Base-by-base conservation (phyloP, 2,888 invertebrate species). In the Dryocosmus kuriphilus region DNA sequence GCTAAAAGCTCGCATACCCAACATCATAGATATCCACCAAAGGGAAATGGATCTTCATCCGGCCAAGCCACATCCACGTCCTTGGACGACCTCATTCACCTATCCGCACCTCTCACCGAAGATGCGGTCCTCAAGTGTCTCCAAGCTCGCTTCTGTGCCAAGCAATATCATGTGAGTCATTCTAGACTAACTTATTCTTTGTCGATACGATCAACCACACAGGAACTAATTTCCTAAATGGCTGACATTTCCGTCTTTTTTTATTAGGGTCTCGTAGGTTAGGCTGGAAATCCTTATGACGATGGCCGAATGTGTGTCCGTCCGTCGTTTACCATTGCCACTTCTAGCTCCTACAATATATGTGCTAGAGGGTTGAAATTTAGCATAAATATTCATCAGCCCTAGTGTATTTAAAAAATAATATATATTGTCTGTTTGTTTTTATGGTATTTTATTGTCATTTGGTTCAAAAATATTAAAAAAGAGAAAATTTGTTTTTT, bases 101-200 rank as follows among this genome's bases (percentile, higher is more conserved):
- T 98, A 88, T 95, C 96, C 67, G 98, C 97, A 51, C 98, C 98
- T 75, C 94, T 98, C 87, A 98, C 98, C 51, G 98, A 98, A 92
- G 98, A 98, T 92, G 97, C 98, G 79, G 96, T 98, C 73, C 96
- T 98, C 92, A 95, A 97, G 91, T 97, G 97, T 88, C 94, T 98
- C 83, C 97, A 98, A 90, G 96, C 97, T 14, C 94, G 98, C 89
- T 98, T 98, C 93, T 95, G 95, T 89, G 95, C 96, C 84, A 95
- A 96, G 86, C 96, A 96, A 88, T 97, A 96, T 90, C 97, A 97
- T 92, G 98, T 98, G 92, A 96, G 97, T 84, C 16, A 51, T 38
- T 65, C 24, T 8, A 19, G 16, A 41, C 55, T 55, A n/a, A 24
- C 57, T 51, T 76, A 51, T 22, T 57, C 32, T 32, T 67, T 19